Conservation (phyloP, 2,113 vertebrate species). For the Brachypteracias leptosomus region DNA sequence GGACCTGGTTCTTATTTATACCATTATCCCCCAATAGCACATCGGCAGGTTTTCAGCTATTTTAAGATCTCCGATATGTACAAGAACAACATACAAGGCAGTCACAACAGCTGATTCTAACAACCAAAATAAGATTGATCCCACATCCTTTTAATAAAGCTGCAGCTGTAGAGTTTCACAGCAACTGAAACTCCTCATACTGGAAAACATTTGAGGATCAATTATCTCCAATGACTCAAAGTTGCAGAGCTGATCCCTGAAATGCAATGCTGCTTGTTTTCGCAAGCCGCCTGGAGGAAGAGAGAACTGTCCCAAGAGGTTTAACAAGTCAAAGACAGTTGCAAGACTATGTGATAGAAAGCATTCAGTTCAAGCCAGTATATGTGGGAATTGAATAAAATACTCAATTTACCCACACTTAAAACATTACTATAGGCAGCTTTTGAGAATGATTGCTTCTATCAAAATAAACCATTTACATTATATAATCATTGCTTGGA, state of each 20-base stretch:
- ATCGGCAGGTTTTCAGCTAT: neutral
- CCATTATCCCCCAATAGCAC: neutral
- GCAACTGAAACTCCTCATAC: neutral
- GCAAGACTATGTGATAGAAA: neutral
- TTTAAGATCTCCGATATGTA: neutral
- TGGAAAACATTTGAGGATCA: neutral
- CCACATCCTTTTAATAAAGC: neutral
- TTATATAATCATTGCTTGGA: conserved; percentile 7
- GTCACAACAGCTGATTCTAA: neutral
- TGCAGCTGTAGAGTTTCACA: neutral
- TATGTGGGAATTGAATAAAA: neutral
- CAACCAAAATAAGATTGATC: neutral
- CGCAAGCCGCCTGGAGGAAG: neutral
- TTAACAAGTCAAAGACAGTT: conserved; percentile 24
- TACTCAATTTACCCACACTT: neutral
- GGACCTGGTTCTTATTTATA: neutral
- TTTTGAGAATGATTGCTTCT: neutral
- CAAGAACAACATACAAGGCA: neutral
- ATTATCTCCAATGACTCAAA: neutral
- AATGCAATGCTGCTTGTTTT: conserved; percentile 7
- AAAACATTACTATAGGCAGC: neutral
- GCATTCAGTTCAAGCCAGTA: neutral
- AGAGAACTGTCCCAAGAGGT: neutral
- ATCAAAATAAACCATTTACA: conserved; percentile 13
- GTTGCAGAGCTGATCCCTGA: neutral